phyloP scores from a whole-genome alignment of 2,113 vertebrate species.

The Emberiza fucata region DNA sequence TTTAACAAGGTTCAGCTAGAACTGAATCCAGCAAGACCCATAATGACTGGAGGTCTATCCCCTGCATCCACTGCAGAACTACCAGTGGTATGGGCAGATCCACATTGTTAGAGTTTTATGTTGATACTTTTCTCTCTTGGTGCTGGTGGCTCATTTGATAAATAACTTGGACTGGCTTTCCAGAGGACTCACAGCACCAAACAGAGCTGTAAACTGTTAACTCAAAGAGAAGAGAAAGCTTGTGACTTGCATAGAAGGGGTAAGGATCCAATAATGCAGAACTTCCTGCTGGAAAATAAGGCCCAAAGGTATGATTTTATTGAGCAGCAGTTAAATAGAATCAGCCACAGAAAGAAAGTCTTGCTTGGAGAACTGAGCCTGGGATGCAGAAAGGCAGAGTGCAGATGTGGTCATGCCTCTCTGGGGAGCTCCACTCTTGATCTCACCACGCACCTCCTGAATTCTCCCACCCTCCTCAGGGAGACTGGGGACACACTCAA shows the following conservation, averaged over 20 bases:
- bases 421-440: not conserved
- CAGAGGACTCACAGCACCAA: not conserved
- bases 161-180: not conserved
- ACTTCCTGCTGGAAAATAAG: not conserved
- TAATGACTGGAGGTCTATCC: not conserved
- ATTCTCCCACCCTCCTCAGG: not conserved
- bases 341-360: not conserved
- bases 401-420: constrained; percentile 52
- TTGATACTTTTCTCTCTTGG: not conserved
- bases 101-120: not conserved
- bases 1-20: not conserved
- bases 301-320: not conserved
- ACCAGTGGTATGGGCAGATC: not conserved
- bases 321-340: not conserved
- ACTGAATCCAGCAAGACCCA: not conserved
- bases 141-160: not conserved
- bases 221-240: not conserved
- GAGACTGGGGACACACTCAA: not conserved
- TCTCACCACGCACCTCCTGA: not conserved
- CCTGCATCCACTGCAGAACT: not conserved
- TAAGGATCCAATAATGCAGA: not conserved
- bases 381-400: constrained; percentile 50
- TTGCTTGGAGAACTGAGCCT: not conserved
- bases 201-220: not conserved
- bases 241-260: not conserved